Base-by-base conservation (phyloP, 2,113 vertebrate species). In the Ailuropoda melanoleuca region DNA sequence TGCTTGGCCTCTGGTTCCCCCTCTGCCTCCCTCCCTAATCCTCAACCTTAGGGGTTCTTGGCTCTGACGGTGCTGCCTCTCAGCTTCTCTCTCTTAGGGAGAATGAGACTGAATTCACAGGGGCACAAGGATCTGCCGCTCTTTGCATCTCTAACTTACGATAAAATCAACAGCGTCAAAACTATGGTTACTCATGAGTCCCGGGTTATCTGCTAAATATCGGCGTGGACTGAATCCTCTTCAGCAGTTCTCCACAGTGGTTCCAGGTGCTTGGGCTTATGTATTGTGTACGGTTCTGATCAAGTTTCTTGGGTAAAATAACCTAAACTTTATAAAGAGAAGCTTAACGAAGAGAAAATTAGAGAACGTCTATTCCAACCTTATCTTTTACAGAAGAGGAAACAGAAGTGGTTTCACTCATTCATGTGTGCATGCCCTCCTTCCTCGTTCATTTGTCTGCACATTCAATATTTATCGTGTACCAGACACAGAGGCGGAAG, bases 221-320 rank as follows among this genome's bases (percentile, higher is more conserved):
- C 46, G 77, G 39, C 9, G 1, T 39, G 26, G 37, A 43, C 53
- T 74, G 60, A 74, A 34, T 60, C 72, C 39, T 91, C 75, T 66
- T 58, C 8, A 23, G 39, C 31, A 58, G 39, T 8, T 77, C 37
- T 91, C 19, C 50, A 26, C 24, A 17, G 50, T 62, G 23, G 50
- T 48, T 97, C 93, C n/a, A 12, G 19, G 31, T 62, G 21, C 82
- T 83, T 88, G 7, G 64, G 8, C 84, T 72, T 88, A 21, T 93
- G 8, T 24, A 29, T 31, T 77, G n/a, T 82, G 8, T 60, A 26
- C 13, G 12, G 34, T 48, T 96, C 68, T 87, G 53, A 26, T 64
- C 78, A 97, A 83, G n/a, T 19, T 8, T 91, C 90, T 93, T 31
- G 39, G 89, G 43, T 34, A 77, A 88, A 97, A 86, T 86, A 95